Conservation (phyloP, 2,113 vertebrate genomes). For the Rhinichthys klamathensis region DNA sequence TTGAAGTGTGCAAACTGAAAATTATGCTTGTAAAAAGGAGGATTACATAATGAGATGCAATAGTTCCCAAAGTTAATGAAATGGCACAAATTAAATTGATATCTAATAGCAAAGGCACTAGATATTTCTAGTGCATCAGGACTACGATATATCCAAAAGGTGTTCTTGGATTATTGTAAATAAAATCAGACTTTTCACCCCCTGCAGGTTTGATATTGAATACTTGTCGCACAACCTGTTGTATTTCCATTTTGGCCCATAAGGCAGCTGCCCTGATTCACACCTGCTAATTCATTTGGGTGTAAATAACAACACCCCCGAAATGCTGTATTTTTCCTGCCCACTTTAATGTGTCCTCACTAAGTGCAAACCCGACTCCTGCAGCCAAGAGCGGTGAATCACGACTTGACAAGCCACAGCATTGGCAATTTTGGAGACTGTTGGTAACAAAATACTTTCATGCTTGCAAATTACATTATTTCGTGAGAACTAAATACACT, state of each 20-base stretch:
- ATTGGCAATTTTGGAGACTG: neutral
- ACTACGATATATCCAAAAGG: neutral
- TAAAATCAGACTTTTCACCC: neutral
- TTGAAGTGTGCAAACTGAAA: neutral
- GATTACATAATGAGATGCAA: too few species aligned
- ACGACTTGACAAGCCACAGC: neutral
- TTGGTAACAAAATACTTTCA: neutral
- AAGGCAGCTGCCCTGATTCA: constrained; percentile 42
- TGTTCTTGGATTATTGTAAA: too few species aligned
- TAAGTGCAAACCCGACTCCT: neutral
- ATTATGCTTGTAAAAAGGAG: neutral
- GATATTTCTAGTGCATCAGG: neutral
- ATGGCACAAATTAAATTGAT: too few species aligned
- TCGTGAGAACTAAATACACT: neutral
- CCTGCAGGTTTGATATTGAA: neutral
- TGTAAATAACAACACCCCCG: constrained; percentile 43
- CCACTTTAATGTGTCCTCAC: constrained; percentile 20
- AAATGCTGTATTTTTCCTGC: constrained; percentile 18
- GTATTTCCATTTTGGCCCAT: constrained; percentile 1
- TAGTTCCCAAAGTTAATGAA: too few species aligned
- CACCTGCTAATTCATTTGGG: constrained; percentile 49
- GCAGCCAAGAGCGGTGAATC: neutral
- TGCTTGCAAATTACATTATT: neutral
- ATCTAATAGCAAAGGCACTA: neutral
- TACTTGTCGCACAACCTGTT: neutral